Evolutionary conservation across 2,113 vertebrate species (phyloP), one percentile per base, ranked within the genome.

Genomic region (Cynoglossus semilaevis): DNA sequence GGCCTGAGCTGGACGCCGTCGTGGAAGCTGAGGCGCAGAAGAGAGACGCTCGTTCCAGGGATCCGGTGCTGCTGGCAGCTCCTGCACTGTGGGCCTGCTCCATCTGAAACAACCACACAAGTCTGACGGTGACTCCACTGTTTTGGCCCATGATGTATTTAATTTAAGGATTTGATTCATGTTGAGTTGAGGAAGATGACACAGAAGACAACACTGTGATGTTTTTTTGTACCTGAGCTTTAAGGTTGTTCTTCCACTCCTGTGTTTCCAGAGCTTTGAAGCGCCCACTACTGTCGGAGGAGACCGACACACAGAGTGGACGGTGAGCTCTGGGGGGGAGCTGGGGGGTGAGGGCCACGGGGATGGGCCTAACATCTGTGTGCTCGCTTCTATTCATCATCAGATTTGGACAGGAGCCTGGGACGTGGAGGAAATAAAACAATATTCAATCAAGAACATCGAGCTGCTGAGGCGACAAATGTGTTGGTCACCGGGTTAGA

Each of bases 391-490:
- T 90, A 85, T 61, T 91, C 87, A 85, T 90, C 75, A 79, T 85
- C 60, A 92, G 63, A 67, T 91, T 67, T 49, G 92, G 90, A 88
- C 87, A 90, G 64, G 91, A 92, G 45, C 90, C 91, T 92, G 49
- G 42, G 46, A 41, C 16, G 48, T 10, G 45, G 6, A 14, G n/a
- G n/a, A 17, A 51, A 14, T 41, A 41, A 41, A 13, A 13, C 11
- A 41, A 5, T 29, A 29, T 1, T 29, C 6, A 29, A 36, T 62
- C 10, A 11, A 9, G 47, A 7, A 14, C 15, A 51, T 51, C 12
- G 4, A 10, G 7, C 14, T 43, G 4, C 9, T 34, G 48, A 35
- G 38, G 14, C 38, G 9, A 13, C 38, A 38, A 10, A 8, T 10
- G 1, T 41, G 11, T 41, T 11, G 12, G 38, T 13, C 12, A 13